A percentile compares a stretch with the other conserved stretches of the same genome.
phyloP scores from a whole-genome alignment of 2,113 vertebrate genomes.

The Stegostoma tigrinum region DNA sequence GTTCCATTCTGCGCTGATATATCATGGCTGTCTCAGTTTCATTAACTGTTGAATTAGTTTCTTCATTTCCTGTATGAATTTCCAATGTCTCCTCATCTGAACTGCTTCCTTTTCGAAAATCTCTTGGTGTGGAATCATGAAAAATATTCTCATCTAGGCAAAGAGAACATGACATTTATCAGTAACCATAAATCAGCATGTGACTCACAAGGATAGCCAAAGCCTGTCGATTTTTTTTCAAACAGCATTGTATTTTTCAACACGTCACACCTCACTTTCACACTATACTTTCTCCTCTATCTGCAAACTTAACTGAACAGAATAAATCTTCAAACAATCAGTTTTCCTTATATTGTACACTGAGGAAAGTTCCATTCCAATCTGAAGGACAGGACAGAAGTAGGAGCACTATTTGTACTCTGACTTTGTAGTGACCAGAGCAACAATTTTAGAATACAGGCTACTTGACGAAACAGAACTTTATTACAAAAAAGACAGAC shows the following conservation, averaged over 20 bases:
- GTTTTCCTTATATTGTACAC: neutral
- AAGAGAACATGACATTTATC: neutral
- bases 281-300: slow-evolving; percentile 29
- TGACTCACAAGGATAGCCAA: neutral
- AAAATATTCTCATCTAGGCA: neutral
- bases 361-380: neutral
- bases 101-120: neutral
- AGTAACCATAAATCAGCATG: neutral
- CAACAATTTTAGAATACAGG: neutral
- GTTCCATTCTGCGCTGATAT: neutral
- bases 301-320: neutral
- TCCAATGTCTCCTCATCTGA: slow-evolving; percentile 36
- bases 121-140: neutral
- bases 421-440: neutral
- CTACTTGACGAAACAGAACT: neutral
- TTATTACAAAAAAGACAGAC: too few relatives aligned
- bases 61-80: slow-evolving; percentile 41
- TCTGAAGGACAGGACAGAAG: neutral
- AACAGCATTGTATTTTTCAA: neutral
- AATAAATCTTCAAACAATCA: neutral
- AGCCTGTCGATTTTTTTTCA: neutral
- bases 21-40: neutral
- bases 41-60: slow-evolving; percentile 35
- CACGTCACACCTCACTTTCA: neutral
- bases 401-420: neutral